Evolutionary conservation across 2,113 vertebrate genomes (phyloP).

Genomic region (Serilophus lunatus): DNA sequence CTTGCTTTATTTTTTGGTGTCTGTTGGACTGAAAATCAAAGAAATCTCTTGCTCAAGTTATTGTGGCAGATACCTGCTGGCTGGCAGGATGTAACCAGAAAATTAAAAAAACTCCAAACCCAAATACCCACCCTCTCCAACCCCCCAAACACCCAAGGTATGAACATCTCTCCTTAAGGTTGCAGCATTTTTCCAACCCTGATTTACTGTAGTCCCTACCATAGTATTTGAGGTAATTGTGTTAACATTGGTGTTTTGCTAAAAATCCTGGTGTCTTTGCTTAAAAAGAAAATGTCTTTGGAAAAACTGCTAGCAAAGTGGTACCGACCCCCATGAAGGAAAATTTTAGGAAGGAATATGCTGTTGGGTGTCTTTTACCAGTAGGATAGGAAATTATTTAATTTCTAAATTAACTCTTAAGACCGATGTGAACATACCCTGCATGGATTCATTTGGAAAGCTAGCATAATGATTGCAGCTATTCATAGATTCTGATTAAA

Average conservation of each 20-base stretch:
- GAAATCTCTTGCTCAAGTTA: not conserved
- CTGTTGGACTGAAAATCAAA: not conserved
- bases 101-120: not conserved
- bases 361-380: not conserved
- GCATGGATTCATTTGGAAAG: not conserved
- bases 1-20: not conserved
- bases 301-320: not conserved
- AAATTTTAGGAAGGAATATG: not conserved
- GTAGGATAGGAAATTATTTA: not conserved
- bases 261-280: not conserved
- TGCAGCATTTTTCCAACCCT: not conserved
- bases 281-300: not conserved
- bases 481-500: slow-evolving; percentile 1
- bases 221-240: not conserved
- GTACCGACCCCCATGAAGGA: not conserved
- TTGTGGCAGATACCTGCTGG: not conserved
- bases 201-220: not conserved
- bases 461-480: not conserved
- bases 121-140: fast-evolving
- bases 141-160: not conserved
- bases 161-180: not conserved
- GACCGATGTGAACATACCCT: not conserved
- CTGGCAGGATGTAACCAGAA: not conserved
- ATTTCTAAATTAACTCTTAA: not conserved
- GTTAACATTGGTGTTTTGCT: not conserved